Evolutionary conservation across 2,888 invertebrate species (phyloP).

Genomic region (Oligia strigilis): DNA sequence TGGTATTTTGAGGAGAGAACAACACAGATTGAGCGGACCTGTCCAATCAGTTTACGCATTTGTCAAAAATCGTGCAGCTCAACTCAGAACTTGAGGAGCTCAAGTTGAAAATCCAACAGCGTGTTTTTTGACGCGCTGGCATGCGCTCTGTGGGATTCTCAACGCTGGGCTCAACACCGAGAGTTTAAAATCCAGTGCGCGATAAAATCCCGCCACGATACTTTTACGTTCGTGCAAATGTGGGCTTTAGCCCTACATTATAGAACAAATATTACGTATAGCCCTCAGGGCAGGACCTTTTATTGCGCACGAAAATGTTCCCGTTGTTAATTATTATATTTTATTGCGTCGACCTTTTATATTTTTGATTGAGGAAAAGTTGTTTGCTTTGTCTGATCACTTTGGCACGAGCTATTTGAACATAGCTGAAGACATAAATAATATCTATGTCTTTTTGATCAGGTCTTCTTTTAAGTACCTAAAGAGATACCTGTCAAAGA

Average conservation of each 20-base stretch:
- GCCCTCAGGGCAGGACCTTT: conserved; percentile 5
- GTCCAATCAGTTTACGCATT: no score
- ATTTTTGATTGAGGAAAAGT: neutral
- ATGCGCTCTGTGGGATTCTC: neutral
- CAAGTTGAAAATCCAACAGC: no score
- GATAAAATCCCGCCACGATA: neutral
- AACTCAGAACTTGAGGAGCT: no score
- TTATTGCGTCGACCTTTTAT: conserved; percentile 1
- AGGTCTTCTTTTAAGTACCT: no score
- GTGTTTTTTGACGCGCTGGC: neutral
- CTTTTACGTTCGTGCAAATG: neutral
- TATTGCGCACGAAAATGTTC: conserved; percentile 21
- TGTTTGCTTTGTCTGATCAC: neutral
- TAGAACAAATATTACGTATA: conserved; percentile 7
- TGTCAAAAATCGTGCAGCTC: no score
- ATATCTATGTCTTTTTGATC: no score
- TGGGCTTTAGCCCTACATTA: neutral
- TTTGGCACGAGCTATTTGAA: neutral
- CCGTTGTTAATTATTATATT: conserved; percentile 25
- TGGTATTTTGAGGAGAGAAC: no score
- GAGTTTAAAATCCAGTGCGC: neutral
- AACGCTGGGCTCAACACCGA: neutral
- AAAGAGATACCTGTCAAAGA: no score
- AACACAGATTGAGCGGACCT: no score
- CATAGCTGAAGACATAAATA: neutral